Percentiles rank a stretch among this genome's conserved stretches.
Conservation (phyloP, 1,140 invertebrate genomes). For the Sesamia nonagrioides region DNA sequence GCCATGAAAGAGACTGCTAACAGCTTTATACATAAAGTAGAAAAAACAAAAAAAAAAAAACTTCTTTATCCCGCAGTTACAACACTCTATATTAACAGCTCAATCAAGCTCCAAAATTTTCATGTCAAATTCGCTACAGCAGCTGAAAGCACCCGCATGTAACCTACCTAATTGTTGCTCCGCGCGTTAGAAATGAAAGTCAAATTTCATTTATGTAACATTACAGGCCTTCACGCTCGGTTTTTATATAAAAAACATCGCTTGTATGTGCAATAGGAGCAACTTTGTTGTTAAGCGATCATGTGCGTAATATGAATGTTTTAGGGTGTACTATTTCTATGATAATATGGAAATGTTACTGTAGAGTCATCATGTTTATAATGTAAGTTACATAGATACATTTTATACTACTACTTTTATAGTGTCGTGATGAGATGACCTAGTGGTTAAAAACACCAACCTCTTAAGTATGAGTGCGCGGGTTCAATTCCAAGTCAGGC, state of each 20-base stretch:
- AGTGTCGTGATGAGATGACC: no score
- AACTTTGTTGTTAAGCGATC: not conserved
- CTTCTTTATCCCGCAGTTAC: no score
- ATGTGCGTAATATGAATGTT: not conserved
- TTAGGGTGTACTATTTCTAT: not conserved
- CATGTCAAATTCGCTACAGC: slow-evolving; percentile 17
- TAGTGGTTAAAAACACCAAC: no score
- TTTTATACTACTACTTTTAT: no score
- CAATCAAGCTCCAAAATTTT: not conserved
- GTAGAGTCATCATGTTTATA: no score
- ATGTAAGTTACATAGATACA: no score
- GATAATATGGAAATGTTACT: not conserved
- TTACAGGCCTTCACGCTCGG: not conserved
- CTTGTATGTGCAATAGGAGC: not conserved
- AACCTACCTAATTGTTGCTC: not conserved
- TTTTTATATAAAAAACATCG: not conserved
- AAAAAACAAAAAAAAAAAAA: no score
- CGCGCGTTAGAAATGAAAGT: slow-evolving; percentile 36
- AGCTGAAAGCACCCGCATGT: slow-evolving; percentile 27
- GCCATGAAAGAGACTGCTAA: no score
- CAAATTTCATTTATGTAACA: slow-evolving; percentile 30
- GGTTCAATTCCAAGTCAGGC: no score
- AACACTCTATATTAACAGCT: not conserved
- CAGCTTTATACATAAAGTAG: no score
- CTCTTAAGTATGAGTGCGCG: no score